These are phyloP conservation scores for Sipha flava DNA, from an alignment of 1,140 invertebrate genomes.

Conservation along the genomic window DNA sequence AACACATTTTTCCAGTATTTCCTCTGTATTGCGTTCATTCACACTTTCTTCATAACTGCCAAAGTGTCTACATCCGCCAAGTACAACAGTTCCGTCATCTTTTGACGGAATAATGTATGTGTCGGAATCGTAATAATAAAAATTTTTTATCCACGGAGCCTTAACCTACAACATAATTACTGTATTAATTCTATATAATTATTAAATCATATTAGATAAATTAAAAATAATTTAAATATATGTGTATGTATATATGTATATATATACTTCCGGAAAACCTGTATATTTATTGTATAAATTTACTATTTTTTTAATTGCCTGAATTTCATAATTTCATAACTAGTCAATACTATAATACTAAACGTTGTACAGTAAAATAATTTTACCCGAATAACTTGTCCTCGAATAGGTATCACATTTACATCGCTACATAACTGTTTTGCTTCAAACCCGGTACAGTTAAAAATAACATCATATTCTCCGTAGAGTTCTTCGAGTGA, in stretches of 20 bases:
- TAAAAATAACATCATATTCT: conserved; percentile 72
- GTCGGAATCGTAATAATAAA: conserved; percentile 72
- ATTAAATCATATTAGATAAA: too few relatives aligned
- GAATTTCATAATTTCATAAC: too few relatives aligned
- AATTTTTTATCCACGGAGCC: conserved; percentile 84
- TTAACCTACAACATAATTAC: conserved; percentile 50
- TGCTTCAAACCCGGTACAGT: conserved; percentile 79
- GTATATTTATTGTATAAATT: too few relatives aligned
- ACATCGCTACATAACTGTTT: conserved; percentile 65
- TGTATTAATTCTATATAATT: too few relatives aligned
- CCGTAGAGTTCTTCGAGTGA: conserved; percentile 38
- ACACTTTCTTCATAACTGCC: conserved; percentile 64
- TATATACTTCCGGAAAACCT: too few relatives aligned
- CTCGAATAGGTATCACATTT: conserved; percentile 72
- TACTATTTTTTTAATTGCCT: too few relatives aligned
- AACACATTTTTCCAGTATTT: conserved; percentile 65
- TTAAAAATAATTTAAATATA: too few relatives aligned
- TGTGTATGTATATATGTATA: too few relatives aligned
- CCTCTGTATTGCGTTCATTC: conserved; percentile 59
- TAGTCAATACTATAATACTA: too few relatives aligned
- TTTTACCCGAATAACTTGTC: conserved; percentile 73
- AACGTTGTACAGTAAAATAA: background rate
- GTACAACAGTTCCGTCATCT: conserved; percentile 56
- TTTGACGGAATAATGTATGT: conserved; percentile 75
- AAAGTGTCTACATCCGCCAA: conserved; percentile 74